Evolutionary conservation across 2,888 invertebrate species (phyloP), one percentile per base, ranked within the genome.

Genomic region (Lepidonotus clava): DNA sequence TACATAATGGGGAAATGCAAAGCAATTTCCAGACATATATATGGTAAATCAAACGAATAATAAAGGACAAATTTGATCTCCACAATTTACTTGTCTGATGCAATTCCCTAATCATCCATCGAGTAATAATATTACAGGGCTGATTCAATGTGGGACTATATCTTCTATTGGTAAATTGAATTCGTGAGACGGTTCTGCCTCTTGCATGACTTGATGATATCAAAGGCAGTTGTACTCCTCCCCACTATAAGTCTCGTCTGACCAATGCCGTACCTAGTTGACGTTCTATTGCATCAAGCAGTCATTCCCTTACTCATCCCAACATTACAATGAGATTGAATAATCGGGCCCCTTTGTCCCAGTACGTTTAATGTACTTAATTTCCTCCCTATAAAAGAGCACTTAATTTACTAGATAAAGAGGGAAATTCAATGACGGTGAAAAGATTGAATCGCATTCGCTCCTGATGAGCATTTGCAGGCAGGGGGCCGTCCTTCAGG

Each of bases 361-460:
- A 41, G n/a, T 28, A 46, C 46, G n/a, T 28, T 46, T 46, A 46
- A 80, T 80, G 80, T 51, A 46, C 80, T 80, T 80, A 80, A 80
- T 80, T 80, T 80, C 80, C 80, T 51, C 51, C 34, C 32, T 51
- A 80, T 51, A 80, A 46, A 80, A 80, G 80, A 80, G 34, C 80
- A 51, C 80, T 80, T 46, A 80, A 46, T 46, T 46, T 46, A 46
- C 32, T 28, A 46, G 80, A 80, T 80, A 80, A 80, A 80, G 80
- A 34, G 51, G 71, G 80, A 80, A 46, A 80, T 80, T 80, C 51
- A 51, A 80, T 80, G 80, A 80, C 80, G 24, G 34, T 28, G 80
- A 51, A 51, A 51, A 80, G 80, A 80, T 80, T 80, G 80, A 80
- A 80, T 80, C 32, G 80, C 46, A 80, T 80, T 80, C 46, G 11